Evolutionary conservation across 30 jellyfish, hydroid and myxozoan species (phyloP), one percentile per base, ranked within the genome.

Genomic region (Pelagia noctiluca): DNA sequence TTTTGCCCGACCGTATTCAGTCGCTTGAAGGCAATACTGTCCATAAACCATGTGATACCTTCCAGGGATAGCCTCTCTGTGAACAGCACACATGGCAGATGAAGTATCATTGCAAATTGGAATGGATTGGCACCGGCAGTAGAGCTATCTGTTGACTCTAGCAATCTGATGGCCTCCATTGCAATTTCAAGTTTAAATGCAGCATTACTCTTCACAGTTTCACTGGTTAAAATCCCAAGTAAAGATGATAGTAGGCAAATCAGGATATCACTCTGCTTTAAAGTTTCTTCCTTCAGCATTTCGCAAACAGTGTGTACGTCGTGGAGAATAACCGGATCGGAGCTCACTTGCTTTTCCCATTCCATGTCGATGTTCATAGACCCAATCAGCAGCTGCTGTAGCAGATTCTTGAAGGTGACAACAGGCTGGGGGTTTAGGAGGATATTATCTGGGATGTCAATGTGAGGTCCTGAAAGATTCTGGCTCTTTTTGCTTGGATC

Each of bases 241-340:
- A 82, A 42, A 2, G 92, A 82, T 28, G 92, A 82, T 26, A 71
- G 63, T 49, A 82, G 38, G 65, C 92, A 82, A 0, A 82, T 54
- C 72, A 82, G 60, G 4, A 82, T 61, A 69, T 69, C 86, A 25
- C 30, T 52, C 37, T 82, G 69, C 68, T 50, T 10, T 26, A 82
- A 69, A 10, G 13, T 54, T 52, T 68, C 86, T 35, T 49, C 25
- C 38, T n/a, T 29, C 11, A 82, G 80, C 92, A 82, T 82, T 1
- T 50, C 80, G 63, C 92, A 82, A 0, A 82, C 85, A 23, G 74
- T 69, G 4, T 63, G 37, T 29, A 82, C 92, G 53, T 82, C 92
- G 0, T 61, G 33, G n/a, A 32, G 29, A 31, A 22, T 29, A 8
- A 82, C 92, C 37, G 22, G 22, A 3, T 26, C 62, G 3, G 29